Base-by-base conservation (phyloP, 2,888 invertebrate genomes). In the Cephus pulcher region DNA sequence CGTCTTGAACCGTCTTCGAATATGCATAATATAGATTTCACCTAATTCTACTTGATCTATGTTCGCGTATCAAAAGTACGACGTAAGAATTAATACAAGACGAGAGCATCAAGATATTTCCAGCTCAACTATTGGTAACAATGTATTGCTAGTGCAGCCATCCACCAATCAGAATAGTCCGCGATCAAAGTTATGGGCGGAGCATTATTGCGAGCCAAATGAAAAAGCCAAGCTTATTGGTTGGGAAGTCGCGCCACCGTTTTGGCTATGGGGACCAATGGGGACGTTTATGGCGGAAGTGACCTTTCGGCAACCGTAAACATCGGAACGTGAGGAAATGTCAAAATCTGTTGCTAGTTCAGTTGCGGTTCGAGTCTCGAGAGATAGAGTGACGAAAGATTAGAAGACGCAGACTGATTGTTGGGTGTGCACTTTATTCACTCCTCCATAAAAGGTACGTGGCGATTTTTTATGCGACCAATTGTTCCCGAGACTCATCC, bases 241-340 rank as follows among this genome's bases (percentile, higher is more conserved):
- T 23, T 56, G 23, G 56, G 23, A 56, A 2, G 9, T 56, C 56
- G 56, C 56, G 23, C 56, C 56, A 56, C 23, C 56, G 23, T 56
- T 56, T 56, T 9, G 56, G 56, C 56, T 56, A 56, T 56, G 56
- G 56, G 56, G 56, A 56, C 56, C 56, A 56, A 56, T 56, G 56
- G 56, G 34, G 34, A 23, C 71, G 15, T 71, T 34, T 71, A 76
- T 79, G 37, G 76, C 79, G 76, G 76, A 76, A 73, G 73, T 73
- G 82, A 76, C 77, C 82, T 56, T 80, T 78, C 40, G 69, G 69
- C 37, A 78, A 74, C 73, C 78, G 79, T 80, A 80, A 75, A 80
- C 78, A 80, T 76, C 76, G 78, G 30, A 75, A 79, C 79, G 79
- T 79, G 79, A 74, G 73, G 77, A 75, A 79, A 79, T 79, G 77